These are phyloP conservation scores for Astropecten irregularis DNA, from an alignment of 53 echinoderm and acorn worm genomes.

Conservation along the genomic window DNA sequence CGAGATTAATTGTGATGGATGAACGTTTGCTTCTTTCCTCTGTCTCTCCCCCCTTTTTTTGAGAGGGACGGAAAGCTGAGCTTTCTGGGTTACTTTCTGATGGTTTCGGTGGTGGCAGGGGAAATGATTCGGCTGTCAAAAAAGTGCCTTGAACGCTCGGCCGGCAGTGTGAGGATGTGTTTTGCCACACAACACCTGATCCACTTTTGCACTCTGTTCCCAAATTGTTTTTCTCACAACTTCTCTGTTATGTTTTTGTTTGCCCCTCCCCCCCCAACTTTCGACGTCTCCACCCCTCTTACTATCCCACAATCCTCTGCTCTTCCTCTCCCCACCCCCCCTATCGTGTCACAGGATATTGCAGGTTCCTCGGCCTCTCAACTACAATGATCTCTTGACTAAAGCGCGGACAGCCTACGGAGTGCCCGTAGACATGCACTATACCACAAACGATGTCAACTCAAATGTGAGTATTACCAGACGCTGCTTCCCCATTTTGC, in stretches of 20 bases:
- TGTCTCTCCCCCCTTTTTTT: too few relatives aligned
- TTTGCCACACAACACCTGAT: slow-evolving; percentile 41
- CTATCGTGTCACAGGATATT: slow-evolving; percentile 60
- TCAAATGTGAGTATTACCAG: slow-evolving; percentile 68
- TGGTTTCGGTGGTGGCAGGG: too few relatives aligned
- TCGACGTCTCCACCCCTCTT: not conserved
- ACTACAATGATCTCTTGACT: slow-evolving; percentile 79
- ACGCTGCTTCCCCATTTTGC: not conserved
- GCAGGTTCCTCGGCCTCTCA: slow-evolving; percentile 76
- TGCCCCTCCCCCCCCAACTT: not conserved
- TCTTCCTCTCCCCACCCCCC: not conserved
- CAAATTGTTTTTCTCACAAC: too few relatives aligned
- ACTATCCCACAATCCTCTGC: not conserved
- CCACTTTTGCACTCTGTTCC: too few relatives aligned
- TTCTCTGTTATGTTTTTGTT: not conserved
- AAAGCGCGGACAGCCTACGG: slow-evolving; percentile 82
- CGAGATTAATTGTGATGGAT: too few relatives aligned
- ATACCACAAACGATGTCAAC: slow-evolving; percentile 77
- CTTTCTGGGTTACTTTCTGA: too few relatives aligned
- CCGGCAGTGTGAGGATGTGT: slow-evolving; percentile 36
- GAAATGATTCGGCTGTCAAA: too few relatives aligned
- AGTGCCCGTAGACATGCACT: slow-evolving; percentile 69
- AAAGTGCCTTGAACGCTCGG: not conserved
- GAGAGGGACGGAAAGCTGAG: too few relatives aligned
- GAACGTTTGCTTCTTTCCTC: too few relatives aligned